Percentiles rank a stretch among this genome's conserved stretches.
Conservation (phyloP, 2,113 vertebrate species). For the Caranx melampygus region DNA sequence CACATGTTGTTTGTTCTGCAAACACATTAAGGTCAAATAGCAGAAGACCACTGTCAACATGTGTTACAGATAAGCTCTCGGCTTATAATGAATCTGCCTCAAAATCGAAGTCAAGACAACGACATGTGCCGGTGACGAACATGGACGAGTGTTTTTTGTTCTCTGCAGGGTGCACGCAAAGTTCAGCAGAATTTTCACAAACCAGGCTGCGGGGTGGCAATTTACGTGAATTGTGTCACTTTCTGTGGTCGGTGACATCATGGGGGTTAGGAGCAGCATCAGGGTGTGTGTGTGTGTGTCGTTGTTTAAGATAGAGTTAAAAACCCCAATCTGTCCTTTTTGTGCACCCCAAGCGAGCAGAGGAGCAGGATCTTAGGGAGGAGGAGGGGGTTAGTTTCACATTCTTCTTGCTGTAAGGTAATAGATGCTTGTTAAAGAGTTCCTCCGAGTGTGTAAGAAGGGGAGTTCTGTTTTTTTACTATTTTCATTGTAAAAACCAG, state of each 20-base stretch:
- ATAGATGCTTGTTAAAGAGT: conserved; percentile 70
- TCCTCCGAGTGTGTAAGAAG: conserved; percentile 49
- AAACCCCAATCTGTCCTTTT: conserved; percentile 46
- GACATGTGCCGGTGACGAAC: not conserved
- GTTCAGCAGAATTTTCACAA: conserved; percentile 40
- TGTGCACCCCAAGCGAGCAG: conserved; percentile 27
- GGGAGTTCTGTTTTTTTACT: conserved; percentile 60
- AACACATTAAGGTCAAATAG: not conserved
- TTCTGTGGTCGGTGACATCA: conserved; percentile 25
- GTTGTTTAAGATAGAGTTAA: conserved; percentile 43
- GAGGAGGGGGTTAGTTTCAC: conserved; percentile 44
- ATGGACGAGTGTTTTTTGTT: not conserved
- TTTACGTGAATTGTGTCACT: conserved; percentile 13
- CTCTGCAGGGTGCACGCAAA: conserved; percentile 33
- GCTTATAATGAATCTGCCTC: not conserved
- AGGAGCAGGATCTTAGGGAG: conserved; percentile 23
- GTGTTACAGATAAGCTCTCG: not conserved
- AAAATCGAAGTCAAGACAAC: not conserved
- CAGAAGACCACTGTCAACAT: not conserved
- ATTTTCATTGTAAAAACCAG: conserved; percentile 76
- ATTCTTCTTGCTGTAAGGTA: conserved; percentile 62
- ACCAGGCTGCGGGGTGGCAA: not conserved
- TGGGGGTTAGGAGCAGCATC: not conserved
- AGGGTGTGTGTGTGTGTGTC: conserved; percentile 3
- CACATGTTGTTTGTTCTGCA: not conserved